Base-by-base conservation (phyloP, 2,888 invertebrate genomes). In the Cerastis leucographa region DNA sequence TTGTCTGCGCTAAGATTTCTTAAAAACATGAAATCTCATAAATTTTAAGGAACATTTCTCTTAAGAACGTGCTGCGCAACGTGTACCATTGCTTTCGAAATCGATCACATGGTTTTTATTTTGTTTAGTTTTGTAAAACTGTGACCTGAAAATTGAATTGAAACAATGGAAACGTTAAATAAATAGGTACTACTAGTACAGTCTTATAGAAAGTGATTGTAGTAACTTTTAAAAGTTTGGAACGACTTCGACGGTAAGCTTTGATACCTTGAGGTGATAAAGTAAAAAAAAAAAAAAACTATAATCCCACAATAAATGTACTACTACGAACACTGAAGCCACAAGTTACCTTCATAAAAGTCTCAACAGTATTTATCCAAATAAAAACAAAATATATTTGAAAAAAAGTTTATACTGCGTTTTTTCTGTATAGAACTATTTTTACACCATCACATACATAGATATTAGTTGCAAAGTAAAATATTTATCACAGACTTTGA, bases 1-100 rank as follows among this genome's bases (percentile, higher is more conserved):
- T 77, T 74, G 89, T 87, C 89, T 91, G 78, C 76, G 71, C 75
- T 81, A 84, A 90, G 88, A 89, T 88, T 88, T 89, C 86, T 88
- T 89, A 88, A 88, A 89, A 87, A 89, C 89, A 86, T 88, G 76
- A 85, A 83, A 76, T 83, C 86, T 87, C 79, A 85, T 88, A 83
- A 89, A 87, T 89, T 87, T 88, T 80, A 85, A 83, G 80, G 78
- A 83, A 81, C 75, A 80, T 81, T 84, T 74, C 79, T 80, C 67
- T 74, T 49, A 74, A 74, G 64, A 81, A 49, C 75, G 65, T 74
- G 77, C 62, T n/a, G 72, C 66, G 76, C 74, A 73, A 77, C 70
- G 76, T 83, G 67, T 79, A 56, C 78, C 78, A 69, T 51, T 42
- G 68, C 29, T 65, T 70, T 75, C n/a, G 56, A 62, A 83, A 59